Percentiles rank a stretch among this genome's conserved stretches.
These are phyloP conservation scores for Ornithorhynchus anatinus DNA, from an alignment of 2,113 vertebrate species.

Conservation along the genomic window DNA sequence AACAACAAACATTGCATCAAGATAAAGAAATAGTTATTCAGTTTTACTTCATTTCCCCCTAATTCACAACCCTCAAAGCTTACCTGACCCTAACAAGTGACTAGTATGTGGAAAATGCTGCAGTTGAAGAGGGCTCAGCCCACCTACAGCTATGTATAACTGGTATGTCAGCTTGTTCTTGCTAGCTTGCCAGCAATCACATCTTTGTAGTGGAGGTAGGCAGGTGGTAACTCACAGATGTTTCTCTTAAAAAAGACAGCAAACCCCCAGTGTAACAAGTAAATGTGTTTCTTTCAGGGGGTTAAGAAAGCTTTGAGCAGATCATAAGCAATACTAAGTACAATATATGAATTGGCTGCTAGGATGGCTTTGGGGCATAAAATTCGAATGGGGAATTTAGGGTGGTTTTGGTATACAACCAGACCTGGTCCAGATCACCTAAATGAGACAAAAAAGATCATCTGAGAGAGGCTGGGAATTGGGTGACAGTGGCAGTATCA, in stretches of 20 bases:
- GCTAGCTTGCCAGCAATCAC: slow-evolving; percentile 15
- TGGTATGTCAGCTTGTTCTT: slow-evolving; percentile 18
- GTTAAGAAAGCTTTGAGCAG: slow-evolving; percentile 7
- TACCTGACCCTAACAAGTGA: slow-evolving; percentile 4
- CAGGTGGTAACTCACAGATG: slow-evolving; percentile 23
- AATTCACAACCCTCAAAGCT: neutral
- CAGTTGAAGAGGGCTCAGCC: slow-evolving; percentile 3
- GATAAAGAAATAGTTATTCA: neutral
- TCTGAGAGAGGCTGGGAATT: too few relatives aligned
- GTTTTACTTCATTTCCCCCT: neutral
- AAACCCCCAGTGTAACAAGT: neutral
- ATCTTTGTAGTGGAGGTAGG: slow-evolving; percentile 19
- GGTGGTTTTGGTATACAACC: too few relatives aligned
- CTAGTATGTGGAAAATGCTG: neutral
- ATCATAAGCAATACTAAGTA: neutral
- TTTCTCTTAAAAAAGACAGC: slow-evolving; percentile 33
- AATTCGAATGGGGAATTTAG: too few relatives aligned
- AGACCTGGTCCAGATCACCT: too few relatives aligned
- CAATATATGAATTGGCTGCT: too few relatives aligned
- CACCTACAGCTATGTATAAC: neutral
- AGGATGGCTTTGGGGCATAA: too few relatives aligned
- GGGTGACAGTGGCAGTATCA: too few relatives aligned
- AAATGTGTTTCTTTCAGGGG: neutral
- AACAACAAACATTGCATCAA: too few relatives aligned
- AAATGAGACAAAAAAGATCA: too few relatives aligned